Conservation (phyloP, 2,113 vertebrate genomes). For the Rhinoderma darwinii region DNA sequence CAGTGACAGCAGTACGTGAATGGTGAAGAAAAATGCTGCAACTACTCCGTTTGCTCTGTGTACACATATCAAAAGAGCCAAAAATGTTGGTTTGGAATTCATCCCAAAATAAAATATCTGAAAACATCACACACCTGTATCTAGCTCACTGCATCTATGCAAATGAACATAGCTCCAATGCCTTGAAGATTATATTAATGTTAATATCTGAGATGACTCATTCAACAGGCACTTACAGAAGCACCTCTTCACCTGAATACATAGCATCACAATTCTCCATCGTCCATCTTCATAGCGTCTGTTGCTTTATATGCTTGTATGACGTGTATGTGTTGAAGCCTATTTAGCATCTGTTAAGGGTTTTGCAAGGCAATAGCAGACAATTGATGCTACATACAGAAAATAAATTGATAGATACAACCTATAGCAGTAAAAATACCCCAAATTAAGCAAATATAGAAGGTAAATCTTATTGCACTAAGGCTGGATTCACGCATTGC, state of each 20-base stretch:
- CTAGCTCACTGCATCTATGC: constrained; percentile 19
- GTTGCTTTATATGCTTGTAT: constrained; percentile 34
- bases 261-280: constrained; percentile 27
- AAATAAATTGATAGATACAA: not conserved
- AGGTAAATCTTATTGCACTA: too few species aligned
- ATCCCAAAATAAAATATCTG: not conserved
- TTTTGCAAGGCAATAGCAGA: not conserved
- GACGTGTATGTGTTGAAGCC: not conserved
- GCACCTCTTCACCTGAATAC: constrained; percentile 37
- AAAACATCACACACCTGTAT: constrained; percentile 18
- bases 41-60: not conserved
- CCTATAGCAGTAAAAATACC: not conserved
- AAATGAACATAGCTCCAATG: constrained; percentile 31
- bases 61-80: not conserved
- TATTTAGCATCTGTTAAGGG: constrained; percentile 10
- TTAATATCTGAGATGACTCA: constrained; percentile 51
- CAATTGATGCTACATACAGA: not conserved
- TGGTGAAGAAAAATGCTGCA: not conserved
- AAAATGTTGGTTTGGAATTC: not conserved
- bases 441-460: not conserved
- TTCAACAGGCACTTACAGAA: constrained; percentile 27
- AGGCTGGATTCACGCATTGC: too few species aligned
- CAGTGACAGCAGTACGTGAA: too few species aligned
- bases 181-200: constrained; percentile 55
- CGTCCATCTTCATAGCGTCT: constrained; percentile 6